A percentile compares a stretch with the other conserved stretches of the same genome.
These are phyloP conservation scores for Philantomba maxwellii DNA, from an alignment of 2,113 vertebrate genomes.

Conservation along the genomic window DNA sequence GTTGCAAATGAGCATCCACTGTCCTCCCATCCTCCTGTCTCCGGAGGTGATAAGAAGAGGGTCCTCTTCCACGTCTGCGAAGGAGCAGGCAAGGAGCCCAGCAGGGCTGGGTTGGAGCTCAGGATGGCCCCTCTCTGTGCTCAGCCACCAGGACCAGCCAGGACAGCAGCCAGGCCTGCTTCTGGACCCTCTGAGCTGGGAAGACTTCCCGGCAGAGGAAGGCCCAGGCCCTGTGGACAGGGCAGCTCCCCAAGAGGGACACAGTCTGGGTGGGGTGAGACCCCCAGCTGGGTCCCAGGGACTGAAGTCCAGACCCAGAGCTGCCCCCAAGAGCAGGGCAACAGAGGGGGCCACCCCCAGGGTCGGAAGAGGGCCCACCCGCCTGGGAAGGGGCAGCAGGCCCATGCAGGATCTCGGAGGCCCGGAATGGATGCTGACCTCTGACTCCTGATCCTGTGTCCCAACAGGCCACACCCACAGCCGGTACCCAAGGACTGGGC, in stretches of 20 bases:
- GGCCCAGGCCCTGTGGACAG: not conserved
- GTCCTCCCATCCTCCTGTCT: not conserved
- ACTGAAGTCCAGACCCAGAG: not conserved
- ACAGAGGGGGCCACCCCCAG: not conserved
- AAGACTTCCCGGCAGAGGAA: not conserved
- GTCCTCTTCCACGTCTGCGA: not conserved
- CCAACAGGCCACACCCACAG: not conserved
- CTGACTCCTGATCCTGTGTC: not conserved
- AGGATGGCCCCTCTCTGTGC: rapidly evolving
- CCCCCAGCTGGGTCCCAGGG: not conserved
- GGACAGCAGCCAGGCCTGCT: not conserved
- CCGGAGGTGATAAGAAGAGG: not conserved
- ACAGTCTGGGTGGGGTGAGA: not conserved
- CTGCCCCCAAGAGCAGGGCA: not conserved
- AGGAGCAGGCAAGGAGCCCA: not conserved
- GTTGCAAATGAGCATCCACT: not conserved
- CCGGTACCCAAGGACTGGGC: not conserved
- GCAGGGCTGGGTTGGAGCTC: not conserved
- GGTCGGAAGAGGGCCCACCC: not conserved
- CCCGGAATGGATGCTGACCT: not conserved
- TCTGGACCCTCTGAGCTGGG: not conserved
- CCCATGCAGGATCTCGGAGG: not conserved
- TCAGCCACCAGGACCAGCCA: not conserved
- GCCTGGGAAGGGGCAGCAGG: not conserved
- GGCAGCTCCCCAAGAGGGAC: not conserved